Conservation (phyloP, 37 sponge, comb jelly and placozoan genomes). For the Petrosia ficiformis region DNA sequence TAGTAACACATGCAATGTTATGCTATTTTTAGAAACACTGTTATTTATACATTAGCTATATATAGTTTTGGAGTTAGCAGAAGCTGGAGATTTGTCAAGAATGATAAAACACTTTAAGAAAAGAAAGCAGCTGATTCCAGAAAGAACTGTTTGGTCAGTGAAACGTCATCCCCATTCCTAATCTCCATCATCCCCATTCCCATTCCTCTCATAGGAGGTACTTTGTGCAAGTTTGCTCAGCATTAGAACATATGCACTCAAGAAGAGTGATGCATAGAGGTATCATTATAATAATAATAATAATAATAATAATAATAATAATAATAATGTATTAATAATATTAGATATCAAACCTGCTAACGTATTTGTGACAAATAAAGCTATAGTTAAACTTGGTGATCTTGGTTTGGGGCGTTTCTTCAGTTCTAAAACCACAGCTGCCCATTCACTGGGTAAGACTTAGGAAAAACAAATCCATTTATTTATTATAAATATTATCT, state of each 20-base stretch:
- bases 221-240: constrained; percentile 93
- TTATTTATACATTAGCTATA: constrained; percentile 63
- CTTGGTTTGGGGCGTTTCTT: constrained; percentile 96
- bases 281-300: constrained; percentile 3
- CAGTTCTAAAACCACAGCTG: constrained; percentile 96
- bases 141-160: constrained; percentile 89
- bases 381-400: constrained; percentile 97
- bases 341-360: constrained; percentile 99
- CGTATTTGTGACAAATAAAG: constrained; percentile 95
- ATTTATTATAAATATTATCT: too few species aligned
- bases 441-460: constrained; percentile 95
- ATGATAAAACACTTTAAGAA: constrained; percentile 99
- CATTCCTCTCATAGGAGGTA: constrained; percentile 72
- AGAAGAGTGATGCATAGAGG: constrained; percentile 99
- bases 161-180: not conserved
- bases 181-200: not conserved
- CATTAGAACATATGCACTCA: constrained; percentile 97
- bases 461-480: too few species aligned
- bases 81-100: constrained; percentile 96
- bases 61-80: constrained; percentile 98
- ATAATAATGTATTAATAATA: too few species aligned
- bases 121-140: constrained; percentile 90
- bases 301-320: too few species aligned
- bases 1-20: too few species aligned
- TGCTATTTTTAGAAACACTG: not conserved